Conservation (phyloP, 37 sponge, comb jelly and placozoan species). For the Hexactinellida sp. region DNA sequence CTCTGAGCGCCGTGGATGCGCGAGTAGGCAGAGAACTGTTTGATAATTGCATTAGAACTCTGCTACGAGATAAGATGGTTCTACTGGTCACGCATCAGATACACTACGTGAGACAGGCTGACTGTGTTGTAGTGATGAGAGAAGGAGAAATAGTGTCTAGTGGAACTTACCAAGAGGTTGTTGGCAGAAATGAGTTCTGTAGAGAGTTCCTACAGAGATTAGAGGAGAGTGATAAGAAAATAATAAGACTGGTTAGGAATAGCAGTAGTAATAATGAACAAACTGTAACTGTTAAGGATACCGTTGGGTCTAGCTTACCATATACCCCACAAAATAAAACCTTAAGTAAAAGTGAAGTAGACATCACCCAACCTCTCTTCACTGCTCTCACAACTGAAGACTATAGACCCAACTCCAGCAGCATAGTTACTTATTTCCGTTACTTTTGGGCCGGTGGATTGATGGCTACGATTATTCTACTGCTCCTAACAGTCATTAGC, state of each 20-base stretch:
- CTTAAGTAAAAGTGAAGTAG: not conserved
- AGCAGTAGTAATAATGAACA: not conserved
- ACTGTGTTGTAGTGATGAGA: not conserved
- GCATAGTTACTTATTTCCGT: not conserved
- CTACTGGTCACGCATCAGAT: not conserved
- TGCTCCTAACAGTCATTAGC: not conserved
- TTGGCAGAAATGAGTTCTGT: not conserved
- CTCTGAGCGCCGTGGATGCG: constrained; percentile 18
- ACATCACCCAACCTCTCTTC: not conserved
- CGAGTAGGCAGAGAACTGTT: not conserved
- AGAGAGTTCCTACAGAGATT: not conserved
- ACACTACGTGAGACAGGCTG: not conserved
- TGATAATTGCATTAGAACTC: not conserved
- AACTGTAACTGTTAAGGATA: not conserved
- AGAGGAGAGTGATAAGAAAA: too few relatives aligned
- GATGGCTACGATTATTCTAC: not conserved
- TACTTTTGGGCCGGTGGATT: not conserved
- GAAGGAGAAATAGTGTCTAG: not conserved
- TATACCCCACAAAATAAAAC: too few relatives aligned
- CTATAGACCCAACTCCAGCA: not conserved
- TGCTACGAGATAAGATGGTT: not conserved
- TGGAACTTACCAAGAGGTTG: not conserved
- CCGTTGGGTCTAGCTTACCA: too few relatives aligned
- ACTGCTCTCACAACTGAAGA: not conserved
- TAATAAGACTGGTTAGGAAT: too few relatives aligned